A percentile compares a stretch with the other conserved stretches of the same genome.
These are phyloP conservation scores for Masnerella sp. DNA, from an alignment of 2,888 invertebrate species.

Conservation along the genomic window DNA sequence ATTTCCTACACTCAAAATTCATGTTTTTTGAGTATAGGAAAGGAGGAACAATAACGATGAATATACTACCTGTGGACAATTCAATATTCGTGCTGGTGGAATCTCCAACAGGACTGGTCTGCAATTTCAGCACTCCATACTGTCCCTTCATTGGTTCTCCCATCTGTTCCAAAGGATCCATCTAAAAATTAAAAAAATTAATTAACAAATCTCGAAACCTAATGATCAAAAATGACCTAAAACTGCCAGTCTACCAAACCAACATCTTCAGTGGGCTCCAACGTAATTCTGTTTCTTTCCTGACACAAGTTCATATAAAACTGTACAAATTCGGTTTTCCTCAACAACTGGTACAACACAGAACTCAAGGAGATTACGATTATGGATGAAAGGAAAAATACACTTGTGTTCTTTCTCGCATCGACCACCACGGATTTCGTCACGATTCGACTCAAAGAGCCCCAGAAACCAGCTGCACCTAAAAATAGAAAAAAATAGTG, in stretches of 20 bases:
- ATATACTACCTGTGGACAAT: slow-evolving; percentile 68
- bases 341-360: slow-evolving; percentile 86
- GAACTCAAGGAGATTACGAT: slow-evolving; percentile 87
- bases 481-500: not conserved
- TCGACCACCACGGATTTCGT: slow-evolving; percentile 89
- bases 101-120: slow-evolving; percentile 81
- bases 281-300: slow-evolving; percentile 87
- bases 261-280: slow-evolving; percentile 91
- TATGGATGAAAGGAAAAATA: slow-evolving; percentile 91
- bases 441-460: slow-evolving; percentile 89
- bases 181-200: slow-evolving; percentile 79
- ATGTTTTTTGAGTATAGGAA: slow-evolving; percentile 2
- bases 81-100: slow-evolving; percentile 68
- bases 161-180: slow-evolving; percentile 81
- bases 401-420: slow-evolving; percentile 88
- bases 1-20: too few species aligned
- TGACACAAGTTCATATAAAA: slow-evolving; percentile 88
- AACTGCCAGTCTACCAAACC: slow-evolving; percentile 83
- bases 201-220: too few species aligned
- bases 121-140: slow-evolving; percentile 87
- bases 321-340: slow-evolving; percentile 89
- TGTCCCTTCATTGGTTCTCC: slow-evolving; percentile 79
- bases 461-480: slow-evolving; percentile 91
- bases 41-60: too few species aligned
- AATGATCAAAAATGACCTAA: too few species aligned